Evolutionary conservation across 2,797 vertebrate species (phyloP).

Genomic region (Sebastes itinus): DNA sequence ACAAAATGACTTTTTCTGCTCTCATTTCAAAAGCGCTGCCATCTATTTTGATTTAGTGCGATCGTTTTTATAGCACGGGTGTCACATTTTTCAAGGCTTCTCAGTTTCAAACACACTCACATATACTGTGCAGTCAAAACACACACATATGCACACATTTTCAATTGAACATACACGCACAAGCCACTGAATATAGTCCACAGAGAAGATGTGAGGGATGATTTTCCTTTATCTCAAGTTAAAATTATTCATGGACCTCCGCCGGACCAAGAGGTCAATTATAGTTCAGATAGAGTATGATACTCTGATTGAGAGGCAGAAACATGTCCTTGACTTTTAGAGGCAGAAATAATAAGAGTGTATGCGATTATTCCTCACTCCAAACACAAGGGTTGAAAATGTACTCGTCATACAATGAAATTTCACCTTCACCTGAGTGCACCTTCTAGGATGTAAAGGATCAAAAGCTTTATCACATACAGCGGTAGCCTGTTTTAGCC

Average conservation of each 20-base stretch:
- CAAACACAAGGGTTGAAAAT: neutral
- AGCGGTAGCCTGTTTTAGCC: neutral
- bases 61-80: neutral
- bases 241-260: neutral
- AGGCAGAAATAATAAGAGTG: neutral
- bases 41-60: neutral
- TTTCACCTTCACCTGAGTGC: neutral
- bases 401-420: neutral
- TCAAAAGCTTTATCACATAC: neutral
- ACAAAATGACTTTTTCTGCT: neutral
- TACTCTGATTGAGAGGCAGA: neutral
- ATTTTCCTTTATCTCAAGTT: neutral
- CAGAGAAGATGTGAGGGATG: neutral
- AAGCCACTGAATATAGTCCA: neutral
- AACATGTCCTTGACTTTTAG: conserved; percentile 2
- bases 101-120: neutral
- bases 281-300: neutral
- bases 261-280: neutral
- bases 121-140: neutral
- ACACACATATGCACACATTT: neutral
- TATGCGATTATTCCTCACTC: no score
- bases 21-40: neutral
- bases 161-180: neutral
- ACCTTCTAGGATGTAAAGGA: neutral
- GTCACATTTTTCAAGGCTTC: neutral